A percentile compares a stretch with the other conserved stretches of the same genome.
Conservation (phyloP, 2,113 vertebrate species). For the Acinonyx jubatus region DNA sequence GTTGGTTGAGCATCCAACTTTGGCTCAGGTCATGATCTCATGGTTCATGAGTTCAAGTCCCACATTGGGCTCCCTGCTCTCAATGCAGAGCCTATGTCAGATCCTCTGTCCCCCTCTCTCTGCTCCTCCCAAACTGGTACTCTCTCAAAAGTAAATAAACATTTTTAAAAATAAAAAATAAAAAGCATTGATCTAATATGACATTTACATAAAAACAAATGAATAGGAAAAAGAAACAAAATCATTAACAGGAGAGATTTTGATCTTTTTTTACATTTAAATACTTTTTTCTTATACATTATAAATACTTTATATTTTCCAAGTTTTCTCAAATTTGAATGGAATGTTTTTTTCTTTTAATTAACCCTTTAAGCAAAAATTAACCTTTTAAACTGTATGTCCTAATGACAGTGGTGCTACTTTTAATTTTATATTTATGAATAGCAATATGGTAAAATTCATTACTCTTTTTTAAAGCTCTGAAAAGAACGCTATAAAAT, state of each 20-base stretch:
- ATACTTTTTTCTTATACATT: too few relatives aligned
- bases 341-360: background rate
- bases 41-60: too few relatives aligned
- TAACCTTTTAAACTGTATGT: background rate
- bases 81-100: too few relatives aligned
- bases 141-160: too few relatives aligned
- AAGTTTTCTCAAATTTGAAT: background rate
- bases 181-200: background rate
- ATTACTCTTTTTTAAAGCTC: background rate
- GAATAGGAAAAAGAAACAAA: background rate
- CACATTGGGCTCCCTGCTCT: too few relatives aligned
- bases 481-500: slow-evolving; percentile 43
- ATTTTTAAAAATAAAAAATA: too few relatives aligned
- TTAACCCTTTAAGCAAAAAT: background rate
- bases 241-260: background rate
- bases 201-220: background rate
- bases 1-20: too few relatives aligned
- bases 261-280: background rate
- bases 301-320: background rate
- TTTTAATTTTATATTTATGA: slow-evolving; percentile 12
- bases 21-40: too few relatives aligned
- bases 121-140: too few relatives aligned
- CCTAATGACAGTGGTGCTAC: background rate
- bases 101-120: too few relatives aligned
- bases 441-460: background rate